Percentiles rank a stretch among this genome's conserved stretches.
Evolutionary conservation across 2,888 invertebrate genomes (phyloP).

Genomic region (Flabesymbios commensalis): DNA sequence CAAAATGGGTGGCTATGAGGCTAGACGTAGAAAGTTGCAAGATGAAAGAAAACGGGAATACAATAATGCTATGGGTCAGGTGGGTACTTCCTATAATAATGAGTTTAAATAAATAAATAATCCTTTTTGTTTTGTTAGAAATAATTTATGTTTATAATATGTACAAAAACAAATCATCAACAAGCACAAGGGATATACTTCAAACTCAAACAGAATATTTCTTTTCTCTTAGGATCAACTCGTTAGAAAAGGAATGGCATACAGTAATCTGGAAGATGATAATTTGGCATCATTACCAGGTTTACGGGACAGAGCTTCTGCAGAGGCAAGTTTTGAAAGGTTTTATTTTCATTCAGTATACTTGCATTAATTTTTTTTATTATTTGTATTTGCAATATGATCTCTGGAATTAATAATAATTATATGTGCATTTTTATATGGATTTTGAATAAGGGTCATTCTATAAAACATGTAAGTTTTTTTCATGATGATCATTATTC

Average conservation of each 20-base stretch:
- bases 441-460: too few species aligned
- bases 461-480: too few species aligned
- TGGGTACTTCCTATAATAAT: neutral
- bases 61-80: conserved; percentile 32
- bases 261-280: neutral
- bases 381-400: too few species aligned
- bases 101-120: neutral
- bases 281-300: conserved; percentile 40
- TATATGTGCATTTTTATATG: too few species aligned
- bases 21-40: conserved; percentile 39
- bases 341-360: too few species aligned
- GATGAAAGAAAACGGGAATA: conserved; percentile 48
- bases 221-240: too few species aligned
- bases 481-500: too few species aligned
- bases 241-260: too few species aligned
- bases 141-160: neutral
- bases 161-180: conserved; percentile 4
- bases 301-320: conserved; percentile 39
- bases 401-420: too few species aligned
- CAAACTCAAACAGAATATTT: too few species aligned
- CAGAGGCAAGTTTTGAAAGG: conserved; percentile 43
- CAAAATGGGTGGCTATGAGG: conserved; percentile 44
- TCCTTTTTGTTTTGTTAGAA: neutral
- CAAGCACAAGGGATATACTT: too few species aligned
- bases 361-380: too few species aligned